Evolutionary conservation across 2,888 invertebrate genomes (phyloP).

Genomic region (Caenorhabditis uteleia): DNA sequence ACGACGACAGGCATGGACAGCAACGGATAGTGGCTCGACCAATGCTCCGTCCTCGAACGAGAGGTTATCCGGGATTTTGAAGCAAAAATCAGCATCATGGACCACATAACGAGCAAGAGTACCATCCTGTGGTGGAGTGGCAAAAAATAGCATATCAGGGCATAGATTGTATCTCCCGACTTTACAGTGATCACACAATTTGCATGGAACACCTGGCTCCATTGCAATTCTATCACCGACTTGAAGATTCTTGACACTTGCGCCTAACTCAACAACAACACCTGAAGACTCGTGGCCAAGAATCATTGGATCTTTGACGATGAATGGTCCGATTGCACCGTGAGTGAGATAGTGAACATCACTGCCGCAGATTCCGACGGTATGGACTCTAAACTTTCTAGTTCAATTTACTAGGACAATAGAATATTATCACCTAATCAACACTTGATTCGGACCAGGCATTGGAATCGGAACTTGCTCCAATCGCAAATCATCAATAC

Average conservation of each 20-base stretch:
- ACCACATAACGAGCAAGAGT: constrained; percentile 85
- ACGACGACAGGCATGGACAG: constrained; percentile 88
- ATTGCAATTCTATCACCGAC: constrained; percentile 57
- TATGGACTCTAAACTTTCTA: constrained; percentile 84
- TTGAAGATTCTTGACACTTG: constrained; percentile 70
- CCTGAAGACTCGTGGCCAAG: constrained; percentile 88
- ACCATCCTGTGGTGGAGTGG: constrained; percentile 92
- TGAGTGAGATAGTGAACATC: constrained; percentile 90
- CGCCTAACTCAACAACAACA: constrained; percentile 77
- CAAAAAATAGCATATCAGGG: constrained; percentile 84
- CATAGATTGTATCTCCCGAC: constrained; percentile 89
- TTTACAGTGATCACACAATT: constrained; percentile 84
- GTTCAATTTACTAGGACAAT: too few species aligned
- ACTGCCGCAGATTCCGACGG: constrained; percentile 92
- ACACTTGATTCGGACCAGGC: constrained; percentile 35
- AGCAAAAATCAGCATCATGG: constrained; percentile 78
- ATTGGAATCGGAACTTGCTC: constrained; percentile 48
- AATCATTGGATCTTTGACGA: constrained; percentile 76
- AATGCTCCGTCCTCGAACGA: constrained; percentile 90
- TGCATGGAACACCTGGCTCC: constrained; percentile 83
- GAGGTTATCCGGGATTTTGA: constrained; percentile 83
- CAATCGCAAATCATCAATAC: constrained; percentile 45
- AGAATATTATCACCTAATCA: too few species aligned
- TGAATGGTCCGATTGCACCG: constrained; percentile 86
- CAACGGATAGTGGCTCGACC: constrained; percentile 90